Base-by-base conservation (phyloP, 2,113 vertebrate species). In the Rallus limicola region DNA sequence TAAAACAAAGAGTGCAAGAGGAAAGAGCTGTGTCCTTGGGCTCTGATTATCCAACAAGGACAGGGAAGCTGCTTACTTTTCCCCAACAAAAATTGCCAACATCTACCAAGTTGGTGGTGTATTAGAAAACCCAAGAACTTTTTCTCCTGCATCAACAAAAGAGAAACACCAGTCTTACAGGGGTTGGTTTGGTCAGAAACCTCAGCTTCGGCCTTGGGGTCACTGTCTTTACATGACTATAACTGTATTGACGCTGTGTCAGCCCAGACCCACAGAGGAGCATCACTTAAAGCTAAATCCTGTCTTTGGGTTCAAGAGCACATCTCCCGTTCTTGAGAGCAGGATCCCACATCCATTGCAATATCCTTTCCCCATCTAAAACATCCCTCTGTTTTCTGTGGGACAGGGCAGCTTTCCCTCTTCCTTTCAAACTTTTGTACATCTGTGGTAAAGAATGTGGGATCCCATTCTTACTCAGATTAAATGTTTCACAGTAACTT, bases 391-490 rank as follows among this genome's bases (percentile, higher is more conserved):
- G 1, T 63, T 86, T 81, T 36, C 10, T 8, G 19, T 28, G 20
- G 36, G 20, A 48, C 13, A 36, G 24, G 23, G 29, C 36, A 71
- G 15, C 3, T 64, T 86, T 50, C 25, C 46, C 29, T 20, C 59
- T 50, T 33, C n/a, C 9, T 42, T 87, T 18, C 28, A 92, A 81
- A 10, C 42, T 44, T 81, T 78, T 74, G 31, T 72, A 20, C 29
- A 9, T 28, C 15, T 53, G 6, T 25, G 64, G 34, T 24, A 84
- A 55, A 33, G 15, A 58, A 78, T 5, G 8, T 13, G 38, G 7
- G 5, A 71, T 31, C 33, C 33, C 5, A 1, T 36, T 72, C 52
- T 76, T 31, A 59, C 16, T 69, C 17, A 0, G 0, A 25, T 64
- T 17, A 72, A 56, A 94, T 94, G 55, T 67, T 68, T 58, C 36